Percentiles rank a stretch among this genome's conserved stretches.
Evolutionary conservation across 2,113 vertebrate genomes (phyloP).

Genomic region (Pteruthius melanotis): DNA sequence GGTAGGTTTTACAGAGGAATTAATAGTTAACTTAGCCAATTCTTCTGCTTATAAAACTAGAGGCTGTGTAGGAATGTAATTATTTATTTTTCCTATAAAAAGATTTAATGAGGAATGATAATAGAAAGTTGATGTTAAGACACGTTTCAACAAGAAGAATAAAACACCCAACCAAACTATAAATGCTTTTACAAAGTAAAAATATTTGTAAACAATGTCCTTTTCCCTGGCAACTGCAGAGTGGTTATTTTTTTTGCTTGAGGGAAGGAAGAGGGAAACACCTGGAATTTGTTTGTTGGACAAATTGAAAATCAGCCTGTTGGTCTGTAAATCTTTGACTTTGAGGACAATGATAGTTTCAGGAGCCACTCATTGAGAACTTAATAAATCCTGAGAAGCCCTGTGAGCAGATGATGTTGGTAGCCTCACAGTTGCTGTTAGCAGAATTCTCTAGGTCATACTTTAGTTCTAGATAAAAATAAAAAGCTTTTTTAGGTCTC

Average conservation of each 20-base stretch:
- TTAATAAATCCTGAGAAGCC: not conserved
- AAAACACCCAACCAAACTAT: not conserved
- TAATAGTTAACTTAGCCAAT: not conserved
- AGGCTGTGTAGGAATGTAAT: not conserved
- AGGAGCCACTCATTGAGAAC: not conserved
- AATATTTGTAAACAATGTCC: constrained; percentile 19
- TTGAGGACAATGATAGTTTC: not conserved
- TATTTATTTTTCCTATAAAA: not conserved
- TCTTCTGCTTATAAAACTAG: not conserved
- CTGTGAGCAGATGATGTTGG: not conserved
- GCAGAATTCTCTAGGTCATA: not conserved
- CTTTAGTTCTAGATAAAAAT: not conserved
- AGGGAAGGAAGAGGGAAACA: constrained; percentile 50
- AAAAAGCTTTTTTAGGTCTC: not conserved
- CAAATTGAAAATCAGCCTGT: constrained; percentile 27
- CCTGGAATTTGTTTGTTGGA: constrained; percentile 32
- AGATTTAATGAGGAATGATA: not conserved
- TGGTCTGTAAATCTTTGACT: not conserved
- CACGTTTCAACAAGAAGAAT: not conserved
- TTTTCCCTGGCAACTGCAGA: not conserved
- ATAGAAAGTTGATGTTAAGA: not conserved
- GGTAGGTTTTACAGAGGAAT: not conserved
- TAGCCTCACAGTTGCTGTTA: not conserved
- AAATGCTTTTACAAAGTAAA: not conserved
- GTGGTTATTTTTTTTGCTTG: not conserved